Evolutionary conservation across 2,113 vertebrate species (phyloP), one percentile per base, ranked within the genome.

Genomic region (Talpa occidentalis): DNA sequence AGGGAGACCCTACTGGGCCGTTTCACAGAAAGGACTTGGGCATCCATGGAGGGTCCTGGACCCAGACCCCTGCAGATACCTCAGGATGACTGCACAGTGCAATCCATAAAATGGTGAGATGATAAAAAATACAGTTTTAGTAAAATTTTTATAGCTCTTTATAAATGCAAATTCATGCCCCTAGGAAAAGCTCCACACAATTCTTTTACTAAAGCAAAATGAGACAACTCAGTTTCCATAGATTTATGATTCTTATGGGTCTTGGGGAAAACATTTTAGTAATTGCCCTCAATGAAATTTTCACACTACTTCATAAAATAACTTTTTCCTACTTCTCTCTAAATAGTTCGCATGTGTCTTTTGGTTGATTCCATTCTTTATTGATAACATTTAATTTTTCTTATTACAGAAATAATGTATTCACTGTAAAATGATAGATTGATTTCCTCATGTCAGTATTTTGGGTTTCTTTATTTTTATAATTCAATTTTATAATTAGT

Each of bases 161-260:
- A 88, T 76, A 94, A 96, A 94, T 40, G 60, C 54, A 88, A 62
- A 95, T 90, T 70, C 21, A 80, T 49, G 32, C 32, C n/a, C 44
- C 28, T 76, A 40, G 42, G 40, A 77, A 85, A 73, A 85, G 49
- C 54, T 76, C 83, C 64, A 70, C 5, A 8, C 6, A 30, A 73
- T 76, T 86, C 24, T 72, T 77, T 91, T 26, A 87, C 40, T 79
- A 89, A 83, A 87, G 77, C 52, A 92, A 94, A 95, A 88, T 85
- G 44, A 94, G 66, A 84, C 76, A 84, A 77, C 54, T 93, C 47
- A 26, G 72, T 97, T 97, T 93, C 90, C 91, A 93, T 88, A 90
- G 88, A 95, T 90, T 93, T 94, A 52, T 81, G 32, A 91, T 78
- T 82, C 87, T 91, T 73, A 1, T 19, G 70, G 60, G 87, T 89